Conservation (phyloP, 2,888 invertebrate genomes). For the Catonia carolina region DNA sequence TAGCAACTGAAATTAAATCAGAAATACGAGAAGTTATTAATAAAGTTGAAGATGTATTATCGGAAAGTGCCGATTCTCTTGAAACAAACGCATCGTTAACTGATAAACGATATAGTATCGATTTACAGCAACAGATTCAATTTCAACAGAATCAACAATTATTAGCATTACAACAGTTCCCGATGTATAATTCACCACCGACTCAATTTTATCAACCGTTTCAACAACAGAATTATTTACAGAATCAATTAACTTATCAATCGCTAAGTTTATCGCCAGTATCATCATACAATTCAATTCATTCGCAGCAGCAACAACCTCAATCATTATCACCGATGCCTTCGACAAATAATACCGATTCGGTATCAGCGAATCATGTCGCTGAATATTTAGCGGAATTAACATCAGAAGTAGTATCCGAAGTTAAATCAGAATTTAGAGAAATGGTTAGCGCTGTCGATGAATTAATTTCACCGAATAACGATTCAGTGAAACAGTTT, state of each 20-base stretch:
- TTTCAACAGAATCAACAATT: neutral
- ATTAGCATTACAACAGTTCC: no score
- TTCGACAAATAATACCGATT: neutral
- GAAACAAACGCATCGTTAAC: neutral
- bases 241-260: no score
- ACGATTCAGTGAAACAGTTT: constrained; percentile 14
- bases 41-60: constrained; percentile 66
- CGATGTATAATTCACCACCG: no score
- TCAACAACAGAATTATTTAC: no score
- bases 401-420: constrained; percentile 70
- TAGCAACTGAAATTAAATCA: constrained; percentile 74
- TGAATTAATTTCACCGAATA: constrained; percentile 54
- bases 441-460: constrained; percentile 67
- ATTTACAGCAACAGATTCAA: neutral
- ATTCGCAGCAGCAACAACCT: no score
- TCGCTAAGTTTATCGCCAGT: no score
- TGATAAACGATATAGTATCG: constrained; percentile 3
- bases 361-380: constrained; percentile 55
- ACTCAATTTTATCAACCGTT: no score
- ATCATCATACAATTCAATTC: no score
- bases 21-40: constrained; percentile 75
- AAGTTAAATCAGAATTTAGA: constrained; percentile 58
- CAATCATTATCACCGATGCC: no score
- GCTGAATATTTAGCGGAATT: constrained; percentile 72
- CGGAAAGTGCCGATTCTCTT: constrained; percentile 29